Evolutionary conservation across 1,140 invertebrate genomes (phyloP).

Genomic region (Musca vetustissima): DNA sequence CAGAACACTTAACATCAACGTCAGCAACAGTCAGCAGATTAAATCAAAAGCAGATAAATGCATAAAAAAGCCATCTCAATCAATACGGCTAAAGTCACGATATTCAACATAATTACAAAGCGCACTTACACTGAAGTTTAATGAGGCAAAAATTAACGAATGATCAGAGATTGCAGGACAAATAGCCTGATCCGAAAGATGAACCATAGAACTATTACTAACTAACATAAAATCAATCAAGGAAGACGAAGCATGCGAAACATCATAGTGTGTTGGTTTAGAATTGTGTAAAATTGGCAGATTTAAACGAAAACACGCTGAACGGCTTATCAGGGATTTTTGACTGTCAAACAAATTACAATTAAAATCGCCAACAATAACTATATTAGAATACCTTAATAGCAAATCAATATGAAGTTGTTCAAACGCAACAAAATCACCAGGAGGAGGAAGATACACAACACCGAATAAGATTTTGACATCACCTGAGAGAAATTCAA

Average conservation of each 20-base stretch:
- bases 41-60: neutral
- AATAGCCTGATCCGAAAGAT: too few species aligned
- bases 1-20: neutral
- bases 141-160: too few species aligned
- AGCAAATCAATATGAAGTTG: neutral
- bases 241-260: too few species aligned
- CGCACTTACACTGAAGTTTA: too few species aligned
- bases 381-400: neutral
- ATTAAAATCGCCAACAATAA: conserved; percentile 2
- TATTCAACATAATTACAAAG: too few species aligned
- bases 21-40: neutral
- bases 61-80: neutral
- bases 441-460: neutral
- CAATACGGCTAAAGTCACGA: neutral
- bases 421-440: neutral
- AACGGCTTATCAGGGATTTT: neutral
- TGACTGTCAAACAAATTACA: neutral
- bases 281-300: neutral
- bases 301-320: neutral
- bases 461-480: neutral
- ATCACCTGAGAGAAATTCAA: neutral
- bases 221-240: too few species aligned
- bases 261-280: neutral
- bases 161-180: too few species aligned
- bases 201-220: too few species aligned